Conservation (phyloP, 2,113 vertebrate species). For the Oreochromis aureus region DNA sequence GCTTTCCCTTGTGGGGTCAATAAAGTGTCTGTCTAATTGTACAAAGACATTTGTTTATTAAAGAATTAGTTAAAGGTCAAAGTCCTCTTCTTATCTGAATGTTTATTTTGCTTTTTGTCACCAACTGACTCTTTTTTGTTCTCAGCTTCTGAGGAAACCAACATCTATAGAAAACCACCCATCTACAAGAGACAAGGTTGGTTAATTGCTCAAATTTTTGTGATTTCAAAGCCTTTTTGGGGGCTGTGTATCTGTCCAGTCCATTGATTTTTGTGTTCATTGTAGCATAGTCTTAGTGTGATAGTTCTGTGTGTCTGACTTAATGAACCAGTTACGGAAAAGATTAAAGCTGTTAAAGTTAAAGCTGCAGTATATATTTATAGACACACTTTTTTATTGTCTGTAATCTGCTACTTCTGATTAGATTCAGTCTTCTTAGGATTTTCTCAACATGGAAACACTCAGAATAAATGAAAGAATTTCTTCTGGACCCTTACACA, state of each 20-base stretch:
- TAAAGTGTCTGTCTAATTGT: background rate
- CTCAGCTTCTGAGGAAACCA: constrained; percentile 83
- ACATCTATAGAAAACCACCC: constrained; percentile 94
- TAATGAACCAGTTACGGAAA: background rate
- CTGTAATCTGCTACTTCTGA: background rate
- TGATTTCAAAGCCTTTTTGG: background rate
- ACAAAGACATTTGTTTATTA: background rate
- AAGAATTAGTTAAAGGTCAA: background rate
- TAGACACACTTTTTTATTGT: background rate
- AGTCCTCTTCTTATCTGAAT: background rate
- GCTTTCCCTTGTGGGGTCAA: background rate
- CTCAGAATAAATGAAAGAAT: background rate
- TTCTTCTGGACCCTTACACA: background rate
- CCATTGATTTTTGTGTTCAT: background rate
- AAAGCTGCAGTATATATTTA: background rate
- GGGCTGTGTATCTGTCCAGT: background rate
- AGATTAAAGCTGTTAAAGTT: background rate
- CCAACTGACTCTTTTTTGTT: constrained; percentile 15
- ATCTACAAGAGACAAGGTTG: constrained; percentile 95
- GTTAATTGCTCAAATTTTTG: background rate
- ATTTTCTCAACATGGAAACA: background rate
- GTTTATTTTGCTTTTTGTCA: background rate
- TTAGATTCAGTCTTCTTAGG: background rate
- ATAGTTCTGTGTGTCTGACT: background rate
- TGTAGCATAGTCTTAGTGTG: background rate